Evolutionary conservation across 1,140 invertebrate species (phyloP), one percentile per base, ranked within the genome.

Genomic region (Zaprionus ghesquierei): DNA sequence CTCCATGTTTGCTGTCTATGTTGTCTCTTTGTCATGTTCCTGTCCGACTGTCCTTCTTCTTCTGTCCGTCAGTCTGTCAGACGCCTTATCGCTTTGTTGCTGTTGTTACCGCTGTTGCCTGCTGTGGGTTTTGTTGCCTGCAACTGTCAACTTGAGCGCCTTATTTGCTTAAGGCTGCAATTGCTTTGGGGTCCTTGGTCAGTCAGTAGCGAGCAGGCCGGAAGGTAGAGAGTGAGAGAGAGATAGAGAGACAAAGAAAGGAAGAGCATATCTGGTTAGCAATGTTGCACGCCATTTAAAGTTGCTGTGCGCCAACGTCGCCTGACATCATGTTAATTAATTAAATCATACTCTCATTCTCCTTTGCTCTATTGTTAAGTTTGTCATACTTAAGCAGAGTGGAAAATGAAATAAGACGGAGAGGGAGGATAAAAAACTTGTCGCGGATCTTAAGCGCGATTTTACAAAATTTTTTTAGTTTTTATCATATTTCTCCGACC

Each of bases 151-250:
- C 71, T 79, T 60, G 63, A 44, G 60, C 62, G 44, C 65, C 78
- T 76, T 79, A 75, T 75, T 79, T 59, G 79, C 79, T 77, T 31
- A 63, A 58, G 59, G 56, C 65, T 69, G 64, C 79, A 66, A 72
- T 65, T 68, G 63, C 58, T 46, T 46, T 22, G 41, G 41, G 41
- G 41, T 22, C 58, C 56, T 53, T 69, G 77, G 77, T 80, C 72
- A 81, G 78, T 66, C 27, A 44, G 77, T 46, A 25, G 60, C 55
- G 56, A 10, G 18, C 23, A 51, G 12, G 25, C 18, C 13, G 25
- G 3, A 54, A 15, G 51, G 8, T 3, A 29, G 15, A 31, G 6
- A 29, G 44, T 13, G 33, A 56, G 0, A 41, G 9, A 56, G 15
- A 38, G 6, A 5, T 1, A 41, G 5, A 58, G 20, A 25, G 20